phyloP scores from a whole-genome alignment of 2,797 vertebrate genomes.

The Anguilla megastoma region DNA sequence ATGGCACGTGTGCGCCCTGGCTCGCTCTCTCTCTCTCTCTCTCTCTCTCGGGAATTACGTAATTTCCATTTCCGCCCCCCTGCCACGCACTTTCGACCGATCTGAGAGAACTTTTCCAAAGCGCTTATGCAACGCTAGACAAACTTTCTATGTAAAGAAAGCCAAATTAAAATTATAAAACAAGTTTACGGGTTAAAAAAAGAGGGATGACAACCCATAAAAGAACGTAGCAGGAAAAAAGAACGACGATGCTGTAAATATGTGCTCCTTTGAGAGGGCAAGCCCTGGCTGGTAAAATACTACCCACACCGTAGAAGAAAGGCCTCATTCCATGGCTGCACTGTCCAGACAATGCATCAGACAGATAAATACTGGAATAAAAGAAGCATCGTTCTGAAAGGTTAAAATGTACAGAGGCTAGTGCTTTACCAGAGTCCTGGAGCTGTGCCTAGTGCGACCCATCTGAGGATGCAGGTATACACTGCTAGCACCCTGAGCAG shows the following conservation, averaged over 20 bases:
- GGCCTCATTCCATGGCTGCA: background rate
- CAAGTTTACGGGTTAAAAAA: background rate
- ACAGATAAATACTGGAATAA: background rate
- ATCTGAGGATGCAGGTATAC: constrained; percentile 9
- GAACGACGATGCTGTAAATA: background rate
- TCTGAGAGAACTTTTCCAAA: background rate
- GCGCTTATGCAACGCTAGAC: background rate
- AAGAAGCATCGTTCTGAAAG: background rate
- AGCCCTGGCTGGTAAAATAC: constrained; percentile 19
- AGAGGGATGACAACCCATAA: background rate
- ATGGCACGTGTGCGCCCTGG: background rate
- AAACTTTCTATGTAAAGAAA: background rate
- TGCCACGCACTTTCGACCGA: background rate
- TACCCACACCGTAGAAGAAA: background rate
- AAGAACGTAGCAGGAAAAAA: constrained; percentile 6
- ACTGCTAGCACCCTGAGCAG: background rate
- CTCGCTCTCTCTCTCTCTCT: background rate
- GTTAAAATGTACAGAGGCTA: background rate
- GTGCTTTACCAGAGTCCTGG: constrained; percentile 21
- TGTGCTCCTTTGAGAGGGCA: constrained; percentile 1
- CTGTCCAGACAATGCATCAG: background rate
- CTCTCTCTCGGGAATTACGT: background rate
- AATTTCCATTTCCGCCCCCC: background rate
- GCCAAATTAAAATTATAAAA: background rate
- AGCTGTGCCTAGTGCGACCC: background rate